These are phyloP conservation scores for Nowickia ferox DNA, from an alignment of 2,888 invertebrate genomes.

Conservation along the genomic window DNA sequence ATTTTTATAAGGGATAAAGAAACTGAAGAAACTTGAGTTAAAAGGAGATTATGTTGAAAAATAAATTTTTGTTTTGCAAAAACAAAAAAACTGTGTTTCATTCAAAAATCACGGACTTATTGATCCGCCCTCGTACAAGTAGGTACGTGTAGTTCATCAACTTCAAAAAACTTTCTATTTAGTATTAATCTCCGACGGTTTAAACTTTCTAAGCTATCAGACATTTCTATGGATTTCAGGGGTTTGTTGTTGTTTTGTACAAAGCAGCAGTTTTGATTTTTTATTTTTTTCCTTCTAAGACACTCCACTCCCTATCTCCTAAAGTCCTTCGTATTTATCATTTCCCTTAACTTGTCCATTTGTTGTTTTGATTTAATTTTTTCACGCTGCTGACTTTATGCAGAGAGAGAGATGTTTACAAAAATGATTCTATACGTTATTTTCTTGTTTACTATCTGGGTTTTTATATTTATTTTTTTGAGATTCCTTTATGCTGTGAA, in stretches of 20 bases:
- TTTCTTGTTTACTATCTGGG: not conserved
- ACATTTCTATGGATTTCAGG: constrained; percentile 60
- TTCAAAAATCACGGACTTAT: too few relatives aligned
- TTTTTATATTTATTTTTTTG: not conserved
- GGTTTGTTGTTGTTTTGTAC: constrained; percentile 17
- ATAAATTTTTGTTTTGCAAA: too few relatives aligned
- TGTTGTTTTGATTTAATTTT: not conserved
- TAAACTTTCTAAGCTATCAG: constrained; percentile 65
- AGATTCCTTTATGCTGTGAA: constrained; percentile 1
- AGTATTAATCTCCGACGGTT: constrained; percentile 58
- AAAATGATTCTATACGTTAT: constrained; percentile 2
- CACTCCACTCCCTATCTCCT: not conserved
- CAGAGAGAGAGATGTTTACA: constrained; percentile 20
- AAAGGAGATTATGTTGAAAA: too few relatives aligned
- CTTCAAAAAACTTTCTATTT: constrained; percentile 21
- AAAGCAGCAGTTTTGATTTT: not conserved
- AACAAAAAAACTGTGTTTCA: too few relatives aligned
- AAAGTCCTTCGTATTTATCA: not conserved
- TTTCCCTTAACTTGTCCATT: not conserved
- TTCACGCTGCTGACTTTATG: not conserved
- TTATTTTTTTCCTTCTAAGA: not conserved
- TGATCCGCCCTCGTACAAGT: too few relatives aligned
- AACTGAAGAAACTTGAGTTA: too few relatives aligned
- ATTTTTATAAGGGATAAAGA: too few relatives aligned
- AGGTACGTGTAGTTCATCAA: not conserved